Base-by-base conservation (phyloP, 2,113 vertebrate genomes). In the Periophthalmus modestus region DNA sequence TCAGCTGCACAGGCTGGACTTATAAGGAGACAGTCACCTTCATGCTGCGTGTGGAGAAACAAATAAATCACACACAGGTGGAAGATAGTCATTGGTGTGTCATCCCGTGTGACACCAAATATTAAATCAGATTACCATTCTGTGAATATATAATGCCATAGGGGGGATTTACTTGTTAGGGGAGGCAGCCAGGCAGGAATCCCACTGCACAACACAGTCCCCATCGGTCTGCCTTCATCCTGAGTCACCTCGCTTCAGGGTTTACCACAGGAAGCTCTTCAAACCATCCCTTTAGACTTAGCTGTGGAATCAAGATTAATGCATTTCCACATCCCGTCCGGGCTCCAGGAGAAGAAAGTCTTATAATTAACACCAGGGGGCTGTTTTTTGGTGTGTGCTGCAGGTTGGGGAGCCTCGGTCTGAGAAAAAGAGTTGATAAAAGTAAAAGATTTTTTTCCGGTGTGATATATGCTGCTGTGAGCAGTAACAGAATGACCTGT, bases 271-370 rank as follows among this genome's bases (percentile, higher is more conserved):
- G 86, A 92, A 89, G 86, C 87, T 91, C 89, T 90, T 93, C 87
- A 89, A 91, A 93, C 85, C 77, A 82, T 88, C 81, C 89, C 34
- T 91, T 92, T 90, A 87, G 89, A 90, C 84, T 91, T 82, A 87
- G 90, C 86, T 84, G 80, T 77, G 87, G 91, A 92, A 92, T 92
- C 87, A 90, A 93, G 93, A 94, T 93, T 90, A 94, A 94, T 94
- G 91, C 90, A 91, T 85, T 92, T 87, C 82, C 91, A 89, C 70
- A 46, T 87, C 78, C 82, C 77, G 58, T 72, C 77, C 71, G 77
- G 73, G 78, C 88, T 89, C 69, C 15, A 77, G 59, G 84, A 68
- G 87, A 69, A 24, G 61, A 82, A 81, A 81, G 66, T 81, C 63
- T 84, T 79, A 88, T 94, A 93, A 94, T 94, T 92, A 94, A 93